Evolutionary conservation across 2,888 invertebrate species (phyloP).

Genomic region (Pseudolycoriella hygida): DNA sequence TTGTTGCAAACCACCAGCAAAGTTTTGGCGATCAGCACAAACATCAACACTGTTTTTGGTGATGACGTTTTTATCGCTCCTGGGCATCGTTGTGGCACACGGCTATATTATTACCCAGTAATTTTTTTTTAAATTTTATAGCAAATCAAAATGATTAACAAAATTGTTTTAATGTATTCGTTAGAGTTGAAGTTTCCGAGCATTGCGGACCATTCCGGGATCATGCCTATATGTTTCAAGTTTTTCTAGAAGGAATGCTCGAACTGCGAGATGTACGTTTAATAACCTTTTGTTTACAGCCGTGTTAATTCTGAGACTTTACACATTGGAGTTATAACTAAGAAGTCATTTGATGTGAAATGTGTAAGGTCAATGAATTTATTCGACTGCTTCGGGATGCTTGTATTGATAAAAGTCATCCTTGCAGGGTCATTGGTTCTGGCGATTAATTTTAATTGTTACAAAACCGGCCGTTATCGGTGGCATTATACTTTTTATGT

Average conservation of each 20-base stretch:
- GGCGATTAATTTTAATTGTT: slow-evolving; percentile 30
- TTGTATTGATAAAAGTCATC: too few species aligned
- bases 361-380: too few species aligned
- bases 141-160: too few species aligned
- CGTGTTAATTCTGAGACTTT: too few species aligned
- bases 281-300: background rate
- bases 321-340: too few species aligned
- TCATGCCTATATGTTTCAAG: slow-evolving; percentile 35
- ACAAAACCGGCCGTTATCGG: slow-evolving; percentile 43
- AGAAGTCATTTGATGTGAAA: too few species aligned
- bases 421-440: slow-evolving; percentile 24
- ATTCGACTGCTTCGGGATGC: too few species aligned
- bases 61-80: slow-evolving; percentile 44
- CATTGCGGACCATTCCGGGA: slow-evolving; percentile 46
- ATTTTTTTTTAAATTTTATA: slow-evolving; percentile 13
- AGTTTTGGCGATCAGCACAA: slow-evolving; percentile 41
- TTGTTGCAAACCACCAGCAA: slow-evolving; percentile 49
- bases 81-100: slow-evolving; percentile 37
- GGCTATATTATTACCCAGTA: slow-evolving; percentile 49
- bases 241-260: slow-evolving; percentile 37
- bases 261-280: slow-evolving; percentile 23
- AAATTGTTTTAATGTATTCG: slow-evolving; percentile 10
- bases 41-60: slow-evolving; percentile 58
- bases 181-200: slow-evolving; percentile 33
- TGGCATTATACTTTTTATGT: slow-evolving; percentile 38